phyloP scores from a whole-genome alignment of 2,888 invertebrate genomes.

The Resseliella maxima region DNA sequence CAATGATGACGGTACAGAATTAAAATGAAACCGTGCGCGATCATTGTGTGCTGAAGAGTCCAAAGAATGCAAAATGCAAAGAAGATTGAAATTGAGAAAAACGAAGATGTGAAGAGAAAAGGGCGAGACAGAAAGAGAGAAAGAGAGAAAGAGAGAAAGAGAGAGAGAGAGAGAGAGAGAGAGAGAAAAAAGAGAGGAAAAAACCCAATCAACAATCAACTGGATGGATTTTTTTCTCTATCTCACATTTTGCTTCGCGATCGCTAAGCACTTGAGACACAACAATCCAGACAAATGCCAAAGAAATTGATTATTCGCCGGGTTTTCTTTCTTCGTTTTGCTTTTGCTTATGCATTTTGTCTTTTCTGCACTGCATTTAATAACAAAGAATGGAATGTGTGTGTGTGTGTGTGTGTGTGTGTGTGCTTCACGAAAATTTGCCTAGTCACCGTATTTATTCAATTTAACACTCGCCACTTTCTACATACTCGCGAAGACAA shows the following conservation, averaged over 20 bases:
- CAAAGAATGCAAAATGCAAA: constrained; percentile 11
- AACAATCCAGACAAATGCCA: neutral
- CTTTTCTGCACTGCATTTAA: constrained; percentile 1
- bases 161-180: no score
- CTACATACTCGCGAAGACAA: neutral
- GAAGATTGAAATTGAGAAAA: neutral
- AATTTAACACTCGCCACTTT: neutral
- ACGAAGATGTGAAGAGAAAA: neutral
- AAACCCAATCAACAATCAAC: no score
- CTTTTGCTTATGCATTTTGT: neutral
- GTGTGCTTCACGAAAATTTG: constrained; percentile 53
- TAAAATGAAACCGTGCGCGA: constrained; percentile 1
- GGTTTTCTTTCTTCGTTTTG: neutral
- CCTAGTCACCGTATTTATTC: constrained; percentile 16
- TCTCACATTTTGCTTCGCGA: no score
- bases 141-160: no score
- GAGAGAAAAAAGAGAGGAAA: no score
- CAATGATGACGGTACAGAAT: neutral
- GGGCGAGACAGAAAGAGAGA: no score
- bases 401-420: no score
- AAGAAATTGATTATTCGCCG: constrained; percentile 35
- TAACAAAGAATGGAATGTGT: constrained; percentile 38
- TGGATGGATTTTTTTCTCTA: no score
- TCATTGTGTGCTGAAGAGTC: neutral
- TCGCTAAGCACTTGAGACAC: neutral